These are phyloP conservation scores for Odontomyia ornata DNA, from an alignment of 2,888 invertebrate species.

Conservation along the genomic window DNA sequence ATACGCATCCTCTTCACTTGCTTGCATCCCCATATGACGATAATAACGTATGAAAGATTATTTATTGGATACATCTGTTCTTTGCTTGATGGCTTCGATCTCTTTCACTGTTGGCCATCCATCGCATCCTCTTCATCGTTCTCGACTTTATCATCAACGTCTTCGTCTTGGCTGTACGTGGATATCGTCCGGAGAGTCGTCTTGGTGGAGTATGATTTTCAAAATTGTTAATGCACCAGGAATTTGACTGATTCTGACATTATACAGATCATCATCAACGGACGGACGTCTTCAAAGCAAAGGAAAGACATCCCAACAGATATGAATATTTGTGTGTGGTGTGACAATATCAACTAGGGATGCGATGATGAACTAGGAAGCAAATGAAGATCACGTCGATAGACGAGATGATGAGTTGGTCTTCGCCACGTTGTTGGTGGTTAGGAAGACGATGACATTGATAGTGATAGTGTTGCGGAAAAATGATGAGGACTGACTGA, in stretches of 20 bases:
- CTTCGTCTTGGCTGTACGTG: too few species aligned
- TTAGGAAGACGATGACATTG: background rate
- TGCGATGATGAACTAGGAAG: background rate
- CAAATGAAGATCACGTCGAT: background rate
- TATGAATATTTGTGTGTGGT: background rate
- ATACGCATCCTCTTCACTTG: slow-evolving; percentile 1
- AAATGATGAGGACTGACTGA: background rate
- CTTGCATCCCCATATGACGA: slow-evolving; percentile 41
- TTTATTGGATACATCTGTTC: slow-evolving; percentile 47
- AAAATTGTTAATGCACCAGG: slow-evolving; percentile 35
- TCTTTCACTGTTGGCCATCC: background rate
- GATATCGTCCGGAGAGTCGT: too few species aligned
- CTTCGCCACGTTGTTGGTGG: background rate
- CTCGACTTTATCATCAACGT: background rate
- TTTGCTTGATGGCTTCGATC: slow-evolving; percentile 20
- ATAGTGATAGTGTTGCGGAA: background rate
- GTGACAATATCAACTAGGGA: background rate
- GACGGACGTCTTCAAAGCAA: background rate
- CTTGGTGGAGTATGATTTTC: slow-evolving; percentile 12
- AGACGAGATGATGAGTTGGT: background rate
- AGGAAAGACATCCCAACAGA: background rate
- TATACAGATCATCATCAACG: slow-evolving; percentile 16
- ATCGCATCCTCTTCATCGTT: background rate
- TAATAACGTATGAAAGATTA: slow-evolving; percentile 46
- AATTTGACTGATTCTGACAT: slow-evolving; percentile 43